These are phyloP conservation scores for Chunga burmeisteri DNA, from an alignment of 2,113 vertebrate species.

Conservation along the genomic window DNA sequence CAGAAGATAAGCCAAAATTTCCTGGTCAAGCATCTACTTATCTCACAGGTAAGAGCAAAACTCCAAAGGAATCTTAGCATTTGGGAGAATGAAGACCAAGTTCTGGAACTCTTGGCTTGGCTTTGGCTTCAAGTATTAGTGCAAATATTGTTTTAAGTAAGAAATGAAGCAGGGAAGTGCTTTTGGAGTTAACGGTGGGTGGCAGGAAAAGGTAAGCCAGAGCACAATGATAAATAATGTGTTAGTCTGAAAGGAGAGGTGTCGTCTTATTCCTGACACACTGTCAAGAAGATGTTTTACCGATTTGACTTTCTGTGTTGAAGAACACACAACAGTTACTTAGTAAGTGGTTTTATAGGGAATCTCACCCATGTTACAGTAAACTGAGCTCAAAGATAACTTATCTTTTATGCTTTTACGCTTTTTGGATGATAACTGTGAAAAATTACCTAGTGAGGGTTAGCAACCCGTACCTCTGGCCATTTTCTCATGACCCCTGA, in stretches of 20 bases:
- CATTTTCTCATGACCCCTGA: slow-evolving; percentile 79
- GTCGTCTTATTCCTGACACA: slow-evolving; percentile 67
- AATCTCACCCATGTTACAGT: slow-evolving; percentile 72
- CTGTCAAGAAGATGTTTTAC: slow-evolving; percentile 73
- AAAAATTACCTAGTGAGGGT: slow-evolving; percentile 76
- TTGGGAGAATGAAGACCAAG: not conserved
- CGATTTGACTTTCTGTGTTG: slow-evolving; percentile 71
- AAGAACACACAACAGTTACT: slow-evolving; percentile 69
- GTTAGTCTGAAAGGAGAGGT: slow-evolving; percentile 63
- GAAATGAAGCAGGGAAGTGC: not conserved
- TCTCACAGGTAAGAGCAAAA: not conserved
- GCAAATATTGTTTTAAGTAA: not conserved
- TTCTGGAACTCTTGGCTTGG: not conserved
- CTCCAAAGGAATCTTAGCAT: not conserved
- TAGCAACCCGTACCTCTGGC: slow-evolving; percentile 73
- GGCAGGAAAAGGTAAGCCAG: slow-evolving; percentile 20
- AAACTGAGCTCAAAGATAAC: slow-evolving; percentile 75
- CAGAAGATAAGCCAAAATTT: not conserved
- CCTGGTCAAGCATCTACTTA: not conserved
- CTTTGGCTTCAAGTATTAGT: not conserved
- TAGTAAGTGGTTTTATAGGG: slow-evolving; percentile 74
- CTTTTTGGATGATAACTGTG: slow-evolving; percentile 79
- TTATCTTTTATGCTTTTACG: slow-evolving; percentile 73
- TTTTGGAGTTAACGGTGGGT: not conserved
- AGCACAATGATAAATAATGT: slow-evolving; percentile 62